Percentiles rank a stretch among this genome's conserved stretches.
These are phyloP conservation scores for Alethe castanea DNA, from an alignment of 2,113 vertebrate species.

Conservation along the genomic window DNA sequence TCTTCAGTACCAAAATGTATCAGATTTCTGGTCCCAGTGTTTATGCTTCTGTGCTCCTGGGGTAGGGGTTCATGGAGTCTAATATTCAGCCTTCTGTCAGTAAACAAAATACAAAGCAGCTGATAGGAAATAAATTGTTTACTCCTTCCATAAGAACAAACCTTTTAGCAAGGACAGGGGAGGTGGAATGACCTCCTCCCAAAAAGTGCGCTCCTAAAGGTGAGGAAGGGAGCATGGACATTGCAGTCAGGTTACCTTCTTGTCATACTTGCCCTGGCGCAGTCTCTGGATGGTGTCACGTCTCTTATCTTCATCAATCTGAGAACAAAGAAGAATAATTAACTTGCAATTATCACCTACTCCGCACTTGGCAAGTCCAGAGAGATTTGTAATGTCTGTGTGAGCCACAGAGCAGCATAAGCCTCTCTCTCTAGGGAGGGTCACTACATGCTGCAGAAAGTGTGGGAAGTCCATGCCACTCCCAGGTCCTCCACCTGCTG, in stretches of 20 bases:
- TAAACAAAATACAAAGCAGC: background rate
- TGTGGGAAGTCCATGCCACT: background rate
- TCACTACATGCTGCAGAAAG: background rate
- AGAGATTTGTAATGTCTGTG: background rate
- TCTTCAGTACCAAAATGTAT: background rate
- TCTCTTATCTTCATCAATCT: slow-evolving; percentile 94
- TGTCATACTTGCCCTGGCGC: slow-evolving; percentile 88
- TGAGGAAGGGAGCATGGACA: background rate
- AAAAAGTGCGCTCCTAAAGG: background rate
- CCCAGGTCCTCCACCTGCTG: background rate
- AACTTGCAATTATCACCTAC: slow-evolving; percentile 11
- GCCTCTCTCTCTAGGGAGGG: background rate
- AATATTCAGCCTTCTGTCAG: background rate
- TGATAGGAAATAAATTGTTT: background rate
- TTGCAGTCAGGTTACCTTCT: slow-evolving; percentile 80
- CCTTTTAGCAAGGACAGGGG: background rate
- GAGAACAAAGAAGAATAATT: slow-evolving; percentile 45
- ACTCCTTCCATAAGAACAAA: background rate
- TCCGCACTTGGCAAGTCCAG: background rate
- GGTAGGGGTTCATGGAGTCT: background rate
- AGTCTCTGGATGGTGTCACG: slow-evolving; percentile 80
- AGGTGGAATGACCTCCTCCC: background rate
- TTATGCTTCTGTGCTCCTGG: background rate
- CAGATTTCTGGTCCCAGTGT: background rate
- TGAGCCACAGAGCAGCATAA: background rate